Conservation (phyloP, 2,888 invertebrate species). For the Allygus modestus region DNA sequence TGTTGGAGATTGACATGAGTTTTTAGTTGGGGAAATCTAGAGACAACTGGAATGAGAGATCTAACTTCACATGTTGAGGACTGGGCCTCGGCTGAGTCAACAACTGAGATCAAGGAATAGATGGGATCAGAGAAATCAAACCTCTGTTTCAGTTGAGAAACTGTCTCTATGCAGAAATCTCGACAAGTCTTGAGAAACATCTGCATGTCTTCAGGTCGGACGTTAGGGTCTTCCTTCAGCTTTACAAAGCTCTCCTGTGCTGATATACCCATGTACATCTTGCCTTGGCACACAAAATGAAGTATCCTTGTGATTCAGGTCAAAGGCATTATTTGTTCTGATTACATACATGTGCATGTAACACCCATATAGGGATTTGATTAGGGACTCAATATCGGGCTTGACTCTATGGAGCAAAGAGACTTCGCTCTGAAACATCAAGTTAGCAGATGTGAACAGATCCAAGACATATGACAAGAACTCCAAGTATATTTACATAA, state of each 20-base stretch:
- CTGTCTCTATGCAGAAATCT: constrained; percentile 45
- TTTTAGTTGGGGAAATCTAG: constrained; percentile 52
- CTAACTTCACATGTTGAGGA: constrained; percentile 27
- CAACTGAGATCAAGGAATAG: constrained; percentile 47
- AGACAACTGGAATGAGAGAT: constrained; percentile 38
- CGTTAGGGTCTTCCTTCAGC: constrained; percentile 47
- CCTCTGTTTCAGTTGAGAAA: constrained; percentile 52
- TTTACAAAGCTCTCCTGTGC: constrained; percentile 38
- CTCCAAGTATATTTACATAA: not conserved
- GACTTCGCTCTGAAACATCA: not conserved
- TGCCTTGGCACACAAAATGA: constrained; percentile 24
- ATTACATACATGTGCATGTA: not conserved
- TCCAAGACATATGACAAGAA: not conserved
- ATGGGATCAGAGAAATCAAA: constrained; percentile 58
- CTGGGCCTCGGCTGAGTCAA: constrained; percentile 50
- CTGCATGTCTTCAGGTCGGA: not conserved
- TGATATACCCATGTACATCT: constrained; percentile 43
- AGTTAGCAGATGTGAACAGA: not conserved
- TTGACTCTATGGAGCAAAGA: not conserved
- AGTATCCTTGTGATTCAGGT: constrained; percentile 49
- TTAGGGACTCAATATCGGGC: not conserved
- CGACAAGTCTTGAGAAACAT: constrained; percentile 45
- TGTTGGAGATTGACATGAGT: constrained; percentile 36
- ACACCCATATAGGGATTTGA: not conserved
- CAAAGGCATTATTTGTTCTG: constrained; percentile 14